Conservation (phyloP, 2,113 vertebrate genomes). For the Vicugna pacos region DNA sequence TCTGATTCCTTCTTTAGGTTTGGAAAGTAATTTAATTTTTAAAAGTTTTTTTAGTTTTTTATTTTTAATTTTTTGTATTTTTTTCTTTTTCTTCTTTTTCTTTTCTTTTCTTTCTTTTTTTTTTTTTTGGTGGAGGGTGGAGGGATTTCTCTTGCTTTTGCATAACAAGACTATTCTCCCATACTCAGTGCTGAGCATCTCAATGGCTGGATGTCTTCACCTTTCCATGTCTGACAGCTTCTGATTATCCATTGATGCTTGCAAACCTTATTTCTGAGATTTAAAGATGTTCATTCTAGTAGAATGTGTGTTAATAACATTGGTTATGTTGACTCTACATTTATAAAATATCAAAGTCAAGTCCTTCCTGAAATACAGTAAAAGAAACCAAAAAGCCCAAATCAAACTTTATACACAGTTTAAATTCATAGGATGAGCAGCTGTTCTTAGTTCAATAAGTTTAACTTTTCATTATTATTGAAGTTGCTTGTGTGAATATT, state of each 20-base stretch:
- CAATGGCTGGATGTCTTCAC: background rate
- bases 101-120: too few relatives aligned
- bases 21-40: too few relatives aligned
- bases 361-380: background rate
- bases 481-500: conserved; percentile 6
- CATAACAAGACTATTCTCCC: background rate
- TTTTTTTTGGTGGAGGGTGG: too few relatives aligned
- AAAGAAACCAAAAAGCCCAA: conserved; percentile 21
- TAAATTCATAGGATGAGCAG: background rate
- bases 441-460: background rate
- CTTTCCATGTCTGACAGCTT: background rate
- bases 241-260: background rate
- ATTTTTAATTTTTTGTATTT: too few relatives aligned
- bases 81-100: too few relatives aligned
- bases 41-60: too few relatives aligned
- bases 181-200: background rate
- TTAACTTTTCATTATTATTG: conserved; percentile 52
- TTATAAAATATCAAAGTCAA: background rate
- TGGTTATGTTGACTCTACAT: background rate
- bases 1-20: too few relatives aligned
- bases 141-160: background rate
- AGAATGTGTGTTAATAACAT: background rate
- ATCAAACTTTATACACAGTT: conserved; percentile 12
- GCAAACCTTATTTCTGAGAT: background rate
- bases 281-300: background rate